Percentiles rank a stretch among this genome's conserved stretches.
Evolutionary conservation across 2,888 invertebrate genomes (phyloP).

Genomic region (Volucella bombylans): DNA sequence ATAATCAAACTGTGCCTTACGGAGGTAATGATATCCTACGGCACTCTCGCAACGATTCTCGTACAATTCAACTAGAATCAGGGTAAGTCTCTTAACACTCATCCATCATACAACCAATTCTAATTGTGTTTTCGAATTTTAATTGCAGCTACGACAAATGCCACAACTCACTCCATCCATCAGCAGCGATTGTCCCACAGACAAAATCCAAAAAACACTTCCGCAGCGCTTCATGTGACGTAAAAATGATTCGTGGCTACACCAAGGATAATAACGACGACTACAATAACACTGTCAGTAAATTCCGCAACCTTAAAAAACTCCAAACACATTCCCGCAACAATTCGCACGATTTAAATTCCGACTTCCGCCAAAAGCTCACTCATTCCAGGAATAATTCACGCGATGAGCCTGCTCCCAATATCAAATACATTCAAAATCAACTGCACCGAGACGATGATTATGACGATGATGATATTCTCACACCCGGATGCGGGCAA

Average conservation of each 20-base stretch:
- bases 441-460: constrained; percentile 79
- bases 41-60: constrained; percentile 86
- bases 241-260: constrained; percentile 82
- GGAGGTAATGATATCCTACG: constrained; percentile 79
- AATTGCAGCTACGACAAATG: constrained; percentile 80
- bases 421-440: constrained; percentile 82
- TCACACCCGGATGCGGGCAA: constrained; percentile 80
- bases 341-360: constrained; percentile 82
- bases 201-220: constrained; percentile 82
- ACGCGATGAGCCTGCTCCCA: constrained; percentile 79
- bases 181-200: constrained; percentile 77
- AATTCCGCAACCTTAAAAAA: constrained; percentile 80
- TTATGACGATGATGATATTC: constrained; percentile 80
- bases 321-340: constrained; percentile 82
- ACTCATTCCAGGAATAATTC: constrained; percentile 80
- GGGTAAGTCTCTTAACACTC: constrained; percentile 79
- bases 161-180: constrained; percentile 76
- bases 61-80: constrained; percentile 86
- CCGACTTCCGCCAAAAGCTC: constrained; percentile 78
- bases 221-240: constrained; percentile 82
- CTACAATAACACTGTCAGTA: constrained; percentile 72
- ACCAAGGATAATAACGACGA: constrained; percentile 80
- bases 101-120: not conserved
- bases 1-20: constrained; percentile 80
- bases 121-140: not conserved